Evolutionary conservation across 2,888 invertebrate species (phyloP), one percentile per base, ranked within the genome.

Genomic region (Pyrrhosoma nymphula): DNA sequence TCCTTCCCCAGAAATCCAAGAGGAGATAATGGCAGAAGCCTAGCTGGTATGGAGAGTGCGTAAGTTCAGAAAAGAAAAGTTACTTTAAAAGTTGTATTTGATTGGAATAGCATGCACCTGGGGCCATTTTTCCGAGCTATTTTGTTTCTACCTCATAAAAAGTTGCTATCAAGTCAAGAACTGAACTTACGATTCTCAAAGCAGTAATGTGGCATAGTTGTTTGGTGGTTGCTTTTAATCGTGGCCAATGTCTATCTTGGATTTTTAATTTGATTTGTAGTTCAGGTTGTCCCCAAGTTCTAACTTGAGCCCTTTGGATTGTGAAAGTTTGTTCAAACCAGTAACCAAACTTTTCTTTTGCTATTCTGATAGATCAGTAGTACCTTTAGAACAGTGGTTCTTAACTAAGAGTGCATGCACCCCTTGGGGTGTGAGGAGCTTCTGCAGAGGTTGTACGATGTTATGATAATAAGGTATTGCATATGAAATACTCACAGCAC

Each of bases 1-100:
- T 93, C 93, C 93, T 93, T 93, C 75, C 93, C 93, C 93, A 93
- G 93, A 93, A 93, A 93, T 93, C 63, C 93, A 93, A 93, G 93
- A 93, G 69, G 93, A 93, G 69, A 93, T 93, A 69, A 93, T 93
- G 93, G 93, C 93, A 69, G 93, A 93, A 93, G 93, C 69, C 93
- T 93, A 6, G 93, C 93, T 56, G 93, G 93, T 93, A 93, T 93
- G 93, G 93, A 93, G 93, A 93, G 93, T 93, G 93, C 93, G 93
- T 93, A 93, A 93, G 93, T 93, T 93, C 93, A 93, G 93, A 93
- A 93, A 93, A 93, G 47, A 82, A 56, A 89, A 89, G 26, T 69
- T 47, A 75, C 69, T 69, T 26, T 69, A 75, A 93, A 93, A 93
- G 47, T 75, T 93, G 47, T 93, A 69, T 69, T 91, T 93, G 69